Percentiles rank a stretch among this genome's conserved stretches.
Conservation (phyloP, 2,797 vertebrate genomes). For the Dermochelys coriacea region DNA sequence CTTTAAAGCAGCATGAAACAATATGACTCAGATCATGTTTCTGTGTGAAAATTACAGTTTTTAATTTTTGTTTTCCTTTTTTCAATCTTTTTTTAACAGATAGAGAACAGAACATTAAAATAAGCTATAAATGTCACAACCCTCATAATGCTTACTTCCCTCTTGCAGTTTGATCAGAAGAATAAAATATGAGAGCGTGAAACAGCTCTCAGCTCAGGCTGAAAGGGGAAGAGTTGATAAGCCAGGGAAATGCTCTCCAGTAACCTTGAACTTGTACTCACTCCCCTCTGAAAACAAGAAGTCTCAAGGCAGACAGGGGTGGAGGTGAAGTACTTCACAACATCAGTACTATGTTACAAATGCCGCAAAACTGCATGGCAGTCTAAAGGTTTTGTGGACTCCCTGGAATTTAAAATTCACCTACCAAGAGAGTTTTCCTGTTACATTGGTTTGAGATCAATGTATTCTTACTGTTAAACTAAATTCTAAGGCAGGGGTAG, state of each 20-base stretch:
- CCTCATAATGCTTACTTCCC: conserved; percentile 63
- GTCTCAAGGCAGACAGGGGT: conserved; percentile 74
- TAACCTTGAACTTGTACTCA: conserved; percentile 79
- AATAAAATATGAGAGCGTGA: conserved; percentile 74
- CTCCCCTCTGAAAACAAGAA: conserved; percentile 76
- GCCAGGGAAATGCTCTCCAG: conserved; percentile 72
- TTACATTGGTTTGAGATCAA: neutral
- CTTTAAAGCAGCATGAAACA: neutral
- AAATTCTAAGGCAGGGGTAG: neutral
- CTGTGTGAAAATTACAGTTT: neutral
- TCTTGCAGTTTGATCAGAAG: conserved; percentile 75
- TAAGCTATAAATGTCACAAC: conserved; percentile 46
- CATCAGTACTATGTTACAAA: conserved; percentile 77
- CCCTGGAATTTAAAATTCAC: conserved; percentile 68
- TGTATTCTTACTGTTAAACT: neutral
- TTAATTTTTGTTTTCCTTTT: neutral
- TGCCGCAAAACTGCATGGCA: conserved; percentile 71
- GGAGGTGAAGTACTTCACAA: conserved; percentile 66
- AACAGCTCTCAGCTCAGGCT: conserved; percentile 67
- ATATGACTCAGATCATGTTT: neutral
- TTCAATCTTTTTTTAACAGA: neutral
- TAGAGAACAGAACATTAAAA: conserved; percentile 41
- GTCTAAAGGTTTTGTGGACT: conserved; percentile 74
- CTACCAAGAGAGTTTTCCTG: conserved; percentile 34
- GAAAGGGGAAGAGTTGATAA: conserved; percentile 76